phyloP scores from a whole-genome alignment of 2,888 invertebrate genomes.

The Heliconius ethilla region DNA sequence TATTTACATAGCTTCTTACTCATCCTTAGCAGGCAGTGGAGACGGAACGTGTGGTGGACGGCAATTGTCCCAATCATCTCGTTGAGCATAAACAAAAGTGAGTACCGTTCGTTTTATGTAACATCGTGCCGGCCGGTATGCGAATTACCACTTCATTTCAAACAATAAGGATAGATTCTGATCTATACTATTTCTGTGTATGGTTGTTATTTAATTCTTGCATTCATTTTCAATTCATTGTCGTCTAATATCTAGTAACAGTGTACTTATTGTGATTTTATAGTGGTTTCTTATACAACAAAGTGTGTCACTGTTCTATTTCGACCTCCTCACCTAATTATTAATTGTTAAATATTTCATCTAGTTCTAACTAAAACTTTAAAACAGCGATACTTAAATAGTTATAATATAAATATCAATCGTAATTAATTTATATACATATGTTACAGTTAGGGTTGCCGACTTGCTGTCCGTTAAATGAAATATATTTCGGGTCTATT shows the following conservation, averaged over 20 bases:
- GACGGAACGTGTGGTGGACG: conserved; percentile 72
- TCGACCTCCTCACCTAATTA: no score
- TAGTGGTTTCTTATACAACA: neutral
- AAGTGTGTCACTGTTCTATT: neutral
- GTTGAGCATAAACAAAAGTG: conserved; percentile 80
- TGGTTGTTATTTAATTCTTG: conserved; percentile 15
- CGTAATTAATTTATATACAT: neutral
- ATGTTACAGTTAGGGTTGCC: neutral
- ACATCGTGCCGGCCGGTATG: conserved; percentile 49
- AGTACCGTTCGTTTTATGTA: conserved; percentile 70
- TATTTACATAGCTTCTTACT: conserved; percentile 47
- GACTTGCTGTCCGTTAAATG: neutral
- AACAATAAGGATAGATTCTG: conserved; percentile 8
- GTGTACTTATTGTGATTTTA: neutral
- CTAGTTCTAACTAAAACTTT: neutral
- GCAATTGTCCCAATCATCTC: conserved; percentile 78
- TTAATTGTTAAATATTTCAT: neutral
- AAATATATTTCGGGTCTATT: neutral
- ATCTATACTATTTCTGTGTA: neutral
- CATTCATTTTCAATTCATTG: conserved; percentile 1
- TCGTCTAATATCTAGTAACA: conserved; percentile 18
- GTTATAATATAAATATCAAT: neutral
- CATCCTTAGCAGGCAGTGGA: conserved; percentile 47
- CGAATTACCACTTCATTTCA: conserved; percentile 31
- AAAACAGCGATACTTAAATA: neutral